Evolutionary conservation across 2,888 invertebrate species (phyloP).

Genomic region (Leptura quadrifasciata): DNA sequence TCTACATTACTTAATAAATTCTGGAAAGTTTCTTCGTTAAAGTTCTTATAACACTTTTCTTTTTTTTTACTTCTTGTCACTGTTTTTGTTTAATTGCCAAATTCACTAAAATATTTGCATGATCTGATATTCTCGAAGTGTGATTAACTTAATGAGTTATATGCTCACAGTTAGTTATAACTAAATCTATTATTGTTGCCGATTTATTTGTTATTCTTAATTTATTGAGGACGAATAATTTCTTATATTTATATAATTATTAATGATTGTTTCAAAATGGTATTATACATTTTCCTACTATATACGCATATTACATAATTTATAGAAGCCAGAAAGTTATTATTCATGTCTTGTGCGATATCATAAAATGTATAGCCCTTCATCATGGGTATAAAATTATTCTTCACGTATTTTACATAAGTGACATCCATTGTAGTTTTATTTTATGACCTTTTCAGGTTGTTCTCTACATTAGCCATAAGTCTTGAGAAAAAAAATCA

Average conservation of each 20-base stretch:
- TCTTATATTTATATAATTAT: background rate
- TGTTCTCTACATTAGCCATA: background rate
- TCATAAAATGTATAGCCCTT: conserved; percentile 35
- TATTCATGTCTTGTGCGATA: conserved; percentile 24
- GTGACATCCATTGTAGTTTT: conserved; percentile 34
- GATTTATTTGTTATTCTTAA: no score
- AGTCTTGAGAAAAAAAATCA: background rate
- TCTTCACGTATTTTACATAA: conserved; percentile 34
- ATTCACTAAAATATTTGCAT: no score
- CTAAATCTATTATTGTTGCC: no score
- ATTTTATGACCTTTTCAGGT: conserved; percentile 3
- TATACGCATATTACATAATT: conserved; percentile 22
- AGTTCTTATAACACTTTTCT: no score
- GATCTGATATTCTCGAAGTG: no score
- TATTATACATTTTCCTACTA: background rate
- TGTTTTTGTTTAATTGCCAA: no score
- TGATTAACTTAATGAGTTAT: no score
- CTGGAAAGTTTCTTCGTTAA: no score
- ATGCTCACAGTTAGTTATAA: no score
- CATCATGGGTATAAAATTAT: conserved; percentile 25
- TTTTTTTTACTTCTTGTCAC: no score
- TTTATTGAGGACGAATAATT: no score
- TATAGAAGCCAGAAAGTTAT: conserved; percentile 15
- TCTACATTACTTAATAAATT: no score
- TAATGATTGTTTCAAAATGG: background rate